phyloP scores from a whole-genome alignment of 2,113 vertebrate genomes.

The Coturnix japonica region DNA sequence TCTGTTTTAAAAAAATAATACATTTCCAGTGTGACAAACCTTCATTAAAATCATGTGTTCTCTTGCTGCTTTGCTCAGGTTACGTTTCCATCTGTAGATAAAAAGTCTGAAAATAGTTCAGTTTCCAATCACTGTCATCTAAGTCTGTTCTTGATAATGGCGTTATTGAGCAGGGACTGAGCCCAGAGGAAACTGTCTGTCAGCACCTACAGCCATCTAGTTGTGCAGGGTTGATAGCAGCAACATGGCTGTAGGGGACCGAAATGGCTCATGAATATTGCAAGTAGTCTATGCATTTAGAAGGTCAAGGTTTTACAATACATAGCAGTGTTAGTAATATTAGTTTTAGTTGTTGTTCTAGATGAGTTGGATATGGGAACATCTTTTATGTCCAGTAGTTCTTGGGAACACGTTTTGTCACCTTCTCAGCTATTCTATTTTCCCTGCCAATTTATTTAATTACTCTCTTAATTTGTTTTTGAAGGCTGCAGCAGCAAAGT shows the following conservation, averaged over 20 bases:
- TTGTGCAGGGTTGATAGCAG: not conserved
- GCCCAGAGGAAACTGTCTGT: not conserved
- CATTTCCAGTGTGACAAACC: not conserved
- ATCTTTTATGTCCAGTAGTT: not conserved
- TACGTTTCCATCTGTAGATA: conserved; percentile 18
- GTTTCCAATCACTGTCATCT: conserved; percentile 23
- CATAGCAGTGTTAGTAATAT: not conserved
- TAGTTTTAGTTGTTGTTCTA: not conserved
- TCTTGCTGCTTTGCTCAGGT: not conserved
- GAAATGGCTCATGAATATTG: not conserved
- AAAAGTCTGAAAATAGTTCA: not conserved
- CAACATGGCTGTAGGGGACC: not conserved
- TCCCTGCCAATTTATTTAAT: not conserved
- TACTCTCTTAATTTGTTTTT: conserved; percentile 12
- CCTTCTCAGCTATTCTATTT: not conserved
- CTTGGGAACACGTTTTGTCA: not conserved
- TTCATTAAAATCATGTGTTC: conserved; percentile 10
- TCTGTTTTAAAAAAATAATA: not conserved
- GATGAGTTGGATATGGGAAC: not conserved
- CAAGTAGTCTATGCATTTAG: not conserved
- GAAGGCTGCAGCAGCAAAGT: not conserved
- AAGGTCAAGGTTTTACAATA: rapidly evolving
- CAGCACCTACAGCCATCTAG: not conserved
- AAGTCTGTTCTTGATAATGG: conserved; percentile 8
- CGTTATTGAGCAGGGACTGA: not conserved